A percentile compares a stretch with the other conserved stretches of the same genome.
These are phyloP conservation scores for Eupsittula cactorum DNA, from an alignment of 2,113 vertebrate genomes.

Conservation along the genomic window DNA sequence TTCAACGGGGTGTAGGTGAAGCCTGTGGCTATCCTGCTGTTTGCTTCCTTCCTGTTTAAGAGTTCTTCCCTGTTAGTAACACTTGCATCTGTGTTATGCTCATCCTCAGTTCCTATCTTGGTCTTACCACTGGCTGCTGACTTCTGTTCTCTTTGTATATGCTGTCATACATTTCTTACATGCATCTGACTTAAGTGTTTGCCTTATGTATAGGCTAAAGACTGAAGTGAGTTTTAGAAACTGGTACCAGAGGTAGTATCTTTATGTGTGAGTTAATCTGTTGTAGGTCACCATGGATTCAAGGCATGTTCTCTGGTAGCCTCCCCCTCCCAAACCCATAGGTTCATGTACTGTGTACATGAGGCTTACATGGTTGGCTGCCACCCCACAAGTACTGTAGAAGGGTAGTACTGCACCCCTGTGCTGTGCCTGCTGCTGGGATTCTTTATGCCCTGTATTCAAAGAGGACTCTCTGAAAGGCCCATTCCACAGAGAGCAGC, in stretches of 20 bases:
- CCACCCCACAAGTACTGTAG: too few species aligned
- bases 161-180: background rate
- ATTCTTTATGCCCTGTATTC: background rate
- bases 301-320: background rate
- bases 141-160: background rate
- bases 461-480: background rate
- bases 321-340: background rate
- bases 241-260: rapidly evolving
- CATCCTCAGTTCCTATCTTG: background rate
- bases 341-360: rapidly evolving
- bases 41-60: rapidly evolving
- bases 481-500: background rate
- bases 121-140: background rate
- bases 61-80: rapidly evolving
- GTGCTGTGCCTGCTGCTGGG: background rate
- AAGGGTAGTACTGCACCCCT: rapidly evolving
- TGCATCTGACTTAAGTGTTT: rapidly evolving
- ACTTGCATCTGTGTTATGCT: background rate
- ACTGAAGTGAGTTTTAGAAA: background rate
- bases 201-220: background rate
- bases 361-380: rapidly evolving
- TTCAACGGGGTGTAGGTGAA: background rate
- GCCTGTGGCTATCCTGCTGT: rapidly evolving
- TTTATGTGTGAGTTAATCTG: rapidly evolving
- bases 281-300: background rate